These are phyloP conservation scores for Harpagoxenus sublaevis DNA, from an alignment of 2,888 invertebrate species.

Conservation along the genomic window DNA sequence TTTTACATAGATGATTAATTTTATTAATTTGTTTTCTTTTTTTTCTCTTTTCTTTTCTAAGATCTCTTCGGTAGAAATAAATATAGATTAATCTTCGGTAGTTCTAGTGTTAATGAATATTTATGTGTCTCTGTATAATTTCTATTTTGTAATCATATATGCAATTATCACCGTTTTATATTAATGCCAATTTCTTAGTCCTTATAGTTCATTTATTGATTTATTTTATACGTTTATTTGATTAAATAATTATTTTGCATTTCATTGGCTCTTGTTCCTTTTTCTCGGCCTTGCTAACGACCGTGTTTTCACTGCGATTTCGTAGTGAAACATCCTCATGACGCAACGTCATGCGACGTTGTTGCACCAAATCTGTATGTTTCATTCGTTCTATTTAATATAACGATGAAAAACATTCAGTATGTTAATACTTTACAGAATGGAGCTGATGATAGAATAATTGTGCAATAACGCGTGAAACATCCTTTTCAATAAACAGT, in stretches of 20 bases:
- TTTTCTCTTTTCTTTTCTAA: too few relatives aligned
- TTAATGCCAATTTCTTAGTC: background rate
- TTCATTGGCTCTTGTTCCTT: slow-evolving; percentile 17
- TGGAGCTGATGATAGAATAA: background rate
- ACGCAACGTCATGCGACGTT: slow-evolving; percentile 9
- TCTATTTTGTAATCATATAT: background rate
- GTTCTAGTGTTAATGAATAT: background rate
- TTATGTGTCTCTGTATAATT: background rate
- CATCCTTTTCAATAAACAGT: background rate
- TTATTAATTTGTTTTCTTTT: too few relatives aligned
- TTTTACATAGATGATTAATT: too few relatives aligned
- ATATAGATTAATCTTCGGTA: too few relatives aligned
- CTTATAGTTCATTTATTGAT: background rate
- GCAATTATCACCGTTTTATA: background rate
- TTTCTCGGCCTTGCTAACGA: slow-evolving; percentile 10
- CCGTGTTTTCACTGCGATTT: slow-evolving; percentile 34
- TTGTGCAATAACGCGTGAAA: background rate
- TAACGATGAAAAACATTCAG: background rate
- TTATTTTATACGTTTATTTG: background rate
- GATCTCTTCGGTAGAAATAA: too few relatives aligned
- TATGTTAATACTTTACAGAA: background rate
- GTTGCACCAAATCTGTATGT: background rate
- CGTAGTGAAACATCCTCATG: slow-evolving; percentile 27
- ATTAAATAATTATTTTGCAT: background rate
- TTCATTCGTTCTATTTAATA: background rate